Evolutionary conservation across 2,888 invertebrate species (phyloP), one percentile per base, ranked within the genome.

Genomic region (Camptogramma bilineatum): DNA sequence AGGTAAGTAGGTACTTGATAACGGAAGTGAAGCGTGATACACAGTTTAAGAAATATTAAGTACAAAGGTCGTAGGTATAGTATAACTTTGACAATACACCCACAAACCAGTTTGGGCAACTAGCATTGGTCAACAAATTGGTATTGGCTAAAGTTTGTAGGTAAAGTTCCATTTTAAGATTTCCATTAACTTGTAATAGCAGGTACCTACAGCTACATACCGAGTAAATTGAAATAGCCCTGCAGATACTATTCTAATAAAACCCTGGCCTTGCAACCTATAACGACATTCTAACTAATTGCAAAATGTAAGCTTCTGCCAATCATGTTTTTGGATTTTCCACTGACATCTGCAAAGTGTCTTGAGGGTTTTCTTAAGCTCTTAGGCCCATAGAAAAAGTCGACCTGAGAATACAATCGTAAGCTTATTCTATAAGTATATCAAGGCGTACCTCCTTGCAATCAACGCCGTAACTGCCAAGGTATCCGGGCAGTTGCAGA

Each of bases 391-490:
- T n/a, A n/a, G n/a, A n/a, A n/a, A n/a, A n/a, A n/a, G n/a, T n/a
- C n/a, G n/a, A n/a, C 24, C 24, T 24, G 4, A 24, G 4, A 24
- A 31, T 31, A 31, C 31, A 10, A 34, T 10, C 13, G 13, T 39
- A 8, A 9, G 13, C 13, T 13, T 39, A 10, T 28, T 24, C 34
- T 8, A 10, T n/a, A n/a, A n/a, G n/a, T n/a, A n/a, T n/a, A 34
- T 10, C 3, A 13, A 39, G 34, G 18, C 8, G 10, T 76, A 91
- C 91, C 82, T 89, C 79, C 64, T 88, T 90, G 76, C 92, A 92
- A 70, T 91, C 89, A 1, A 91, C 84, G 39, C 81, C 85, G 60
- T 85, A 87, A 7, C 83, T 81, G 56, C 90, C 91, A 50, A 92
- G 86, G 76, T 88, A 88, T 3, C 92, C 91, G 0, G 88, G 84